Conservation (phyloP, 2,113 vertebrate species). For the Scomber japonicus region DNA sequence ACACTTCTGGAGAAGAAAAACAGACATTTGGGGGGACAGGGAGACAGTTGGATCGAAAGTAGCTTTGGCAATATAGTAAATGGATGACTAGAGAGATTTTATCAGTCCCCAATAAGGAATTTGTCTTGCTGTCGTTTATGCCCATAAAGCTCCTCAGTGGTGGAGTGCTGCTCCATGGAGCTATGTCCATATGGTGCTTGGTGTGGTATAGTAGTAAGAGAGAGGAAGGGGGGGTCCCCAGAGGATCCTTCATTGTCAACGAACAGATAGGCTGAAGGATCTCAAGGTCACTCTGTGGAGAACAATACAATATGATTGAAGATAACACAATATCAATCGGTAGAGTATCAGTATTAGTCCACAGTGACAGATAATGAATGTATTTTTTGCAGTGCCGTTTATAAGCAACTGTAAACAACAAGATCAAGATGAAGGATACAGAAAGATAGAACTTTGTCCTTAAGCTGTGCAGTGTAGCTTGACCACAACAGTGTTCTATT, state of each 20-base stretch:
- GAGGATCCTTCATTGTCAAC: constrained; percentile 20
- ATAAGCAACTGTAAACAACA: constrained; percentile 33
- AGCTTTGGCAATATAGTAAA: constrained; percentile 47
- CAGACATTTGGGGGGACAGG: constrained; percentile 25
- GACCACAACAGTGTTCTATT: constrained; percentile 26
- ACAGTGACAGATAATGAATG: neutral
- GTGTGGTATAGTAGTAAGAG: constrained; percentile 18
- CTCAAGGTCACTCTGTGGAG: constrained; percentile 63
- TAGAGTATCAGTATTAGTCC: constrained; percentile 4
- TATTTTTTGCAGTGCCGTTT: constrained; percentile 22
- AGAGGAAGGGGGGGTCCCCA: constrained; percentile 4
- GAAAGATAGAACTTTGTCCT: constrained; percentile 45
- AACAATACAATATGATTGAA: constrained; percentile 28
- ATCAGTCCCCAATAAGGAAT: constrained; percentile 54
- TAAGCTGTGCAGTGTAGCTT: constrained; percentile 52
- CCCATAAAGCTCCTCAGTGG: constrained; percentile 59
- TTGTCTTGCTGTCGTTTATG: constrained; percentile 59
- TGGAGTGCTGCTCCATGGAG: constrained; percentile 32
- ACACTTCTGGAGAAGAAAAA: constrained; percentile 52
- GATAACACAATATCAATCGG: constrained; percentile 30
- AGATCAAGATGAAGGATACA: constrained; percentile 33
- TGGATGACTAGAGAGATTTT: constrained; percentile 47
- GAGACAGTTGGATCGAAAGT: constrained; percentile 49
- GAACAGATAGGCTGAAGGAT: constrained; percentile 23
- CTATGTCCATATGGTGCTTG: constrained; percentile 52